These are phyloP conservation scores for Eudyptes chrysolophus DNA, from an alignment of 2,113 vertebrate species.

Conservation along the genomic window DNA sequence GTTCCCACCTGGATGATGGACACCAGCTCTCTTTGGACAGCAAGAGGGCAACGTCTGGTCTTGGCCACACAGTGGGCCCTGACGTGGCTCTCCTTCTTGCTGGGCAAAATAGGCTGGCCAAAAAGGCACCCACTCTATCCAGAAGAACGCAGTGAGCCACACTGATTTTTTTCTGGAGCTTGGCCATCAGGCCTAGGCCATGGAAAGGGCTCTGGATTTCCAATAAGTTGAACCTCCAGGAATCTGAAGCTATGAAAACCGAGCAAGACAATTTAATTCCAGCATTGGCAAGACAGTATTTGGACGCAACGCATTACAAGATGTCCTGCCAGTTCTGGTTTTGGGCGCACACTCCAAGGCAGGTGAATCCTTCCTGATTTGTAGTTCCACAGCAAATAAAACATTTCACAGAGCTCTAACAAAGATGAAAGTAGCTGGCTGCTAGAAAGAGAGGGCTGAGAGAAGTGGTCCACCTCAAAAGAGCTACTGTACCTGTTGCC, in stretches of 20 bases:
- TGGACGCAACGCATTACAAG: constrained; percentile 27
- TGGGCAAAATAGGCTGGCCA: not conserved
- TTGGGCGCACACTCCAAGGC: not conserved
- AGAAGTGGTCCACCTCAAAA: not conserved
- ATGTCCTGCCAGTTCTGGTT: constrained; percentile 50
- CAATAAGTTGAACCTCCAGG: constrained; percentile 26
- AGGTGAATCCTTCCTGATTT: constrained; percentile 51
- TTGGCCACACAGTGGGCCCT: not conserved
- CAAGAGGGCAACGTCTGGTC: not conserved
- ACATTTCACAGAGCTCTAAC: not conserved
- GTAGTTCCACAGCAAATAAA: constrained; percentile 3
- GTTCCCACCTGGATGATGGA: not conserved
- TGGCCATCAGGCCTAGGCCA: not conserved
- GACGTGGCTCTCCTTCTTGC: not conserved
- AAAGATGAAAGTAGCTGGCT: not conserved
- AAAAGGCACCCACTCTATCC: not conserved
- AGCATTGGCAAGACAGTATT: not conserved
- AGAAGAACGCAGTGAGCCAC: not conserved
- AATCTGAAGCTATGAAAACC: constrained; percentile 17
- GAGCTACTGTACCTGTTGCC: not conserved
- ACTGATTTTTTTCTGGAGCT: not conserved
- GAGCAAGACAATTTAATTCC: not conserved
- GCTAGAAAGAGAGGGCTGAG: not conserved
- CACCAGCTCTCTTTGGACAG: not conserved
- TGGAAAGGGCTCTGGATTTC: constrained; percentile 37